These are phyloP conservation scores for Philereme vetulata DNA, from an alignment of 2,888 invertebrate species.

Conservation along the genomic window DNA sequence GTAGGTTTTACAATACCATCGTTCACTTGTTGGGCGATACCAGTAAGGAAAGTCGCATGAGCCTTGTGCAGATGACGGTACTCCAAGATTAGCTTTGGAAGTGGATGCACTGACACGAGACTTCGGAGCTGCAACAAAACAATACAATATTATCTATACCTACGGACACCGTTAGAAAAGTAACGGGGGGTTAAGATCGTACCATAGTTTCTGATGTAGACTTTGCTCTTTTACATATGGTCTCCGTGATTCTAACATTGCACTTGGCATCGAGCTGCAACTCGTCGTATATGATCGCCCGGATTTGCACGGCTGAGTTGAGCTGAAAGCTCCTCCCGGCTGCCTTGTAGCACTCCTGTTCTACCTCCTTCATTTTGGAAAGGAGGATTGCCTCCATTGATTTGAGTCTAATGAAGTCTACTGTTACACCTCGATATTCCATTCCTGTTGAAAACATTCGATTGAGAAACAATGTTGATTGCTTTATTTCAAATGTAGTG, in stretches of 20 bases:
- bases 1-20: conserved; percentile 64
- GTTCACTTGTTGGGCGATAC: conserved; percentile 66
- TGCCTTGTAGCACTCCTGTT: conserved; percentile 63
- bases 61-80: conserved; percentile 77
- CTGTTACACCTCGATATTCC: conserved; percentile 66
- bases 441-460: conserved; percentile 54
- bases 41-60: conserved; percentile 72
- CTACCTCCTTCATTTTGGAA: conserved; percentile 54
- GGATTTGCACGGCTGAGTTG: conserved; percentile 69
- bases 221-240: conserved; percentile 62
- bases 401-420: conserved; percentile 61
- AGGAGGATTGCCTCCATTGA: conserved; percentile 61
- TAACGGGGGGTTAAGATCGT: conserved; percentile 5
- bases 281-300: conserved; percentile 73
- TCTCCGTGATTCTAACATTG: conserved; percentile 66
- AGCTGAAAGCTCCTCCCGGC: conserved; percentile 71
- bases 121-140: conserved; percentile 59
- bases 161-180: background rate
- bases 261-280: conserved; percentile 65
- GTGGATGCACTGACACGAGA: conserved; percentile 61
- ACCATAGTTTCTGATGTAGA: conserved; percentile 78
- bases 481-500: too few relatives aligned
- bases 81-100: conserved; percentile 73
- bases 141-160: background rate
- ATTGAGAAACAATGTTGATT: background rate